Conservation (phyloP, 2,797 vertebrate genomes). For the Chromis chromis region DNA sequence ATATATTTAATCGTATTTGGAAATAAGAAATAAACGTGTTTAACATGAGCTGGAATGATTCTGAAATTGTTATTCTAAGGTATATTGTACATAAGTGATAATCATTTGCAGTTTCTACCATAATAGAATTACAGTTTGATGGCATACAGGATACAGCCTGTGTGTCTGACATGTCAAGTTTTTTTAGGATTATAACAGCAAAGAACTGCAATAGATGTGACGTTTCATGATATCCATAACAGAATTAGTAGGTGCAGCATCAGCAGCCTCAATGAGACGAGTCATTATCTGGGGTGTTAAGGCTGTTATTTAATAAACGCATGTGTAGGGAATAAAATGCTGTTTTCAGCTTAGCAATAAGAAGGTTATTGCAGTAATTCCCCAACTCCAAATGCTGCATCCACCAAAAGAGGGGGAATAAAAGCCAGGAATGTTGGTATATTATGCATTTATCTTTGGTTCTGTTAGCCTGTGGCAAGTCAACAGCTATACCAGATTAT, state of each 20-base stretch:
- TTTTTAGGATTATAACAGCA: not conserved
- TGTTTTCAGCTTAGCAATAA: not conserved
- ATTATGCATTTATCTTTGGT: constrained; percentile 7
- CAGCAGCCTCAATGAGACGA: constrained; percentile 10
- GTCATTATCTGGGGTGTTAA: constrained; percentile 5
- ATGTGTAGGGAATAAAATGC: not conserved
- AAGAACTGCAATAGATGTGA: not conserved
- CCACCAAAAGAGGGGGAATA: not conserved
- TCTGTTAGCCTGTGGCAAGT: not conserved
- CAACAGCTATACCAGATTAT: too few species aligned
- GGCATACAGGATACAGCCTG: too few species aligned
- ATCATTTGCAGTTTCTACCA: not conserved
- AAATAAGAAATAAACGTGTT: not conserved
- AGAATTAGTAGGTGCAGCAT: constrained; percentile 20
- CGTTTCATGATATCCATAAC: constrained; percentile 9
- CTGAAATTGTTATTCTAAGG: not conserved
- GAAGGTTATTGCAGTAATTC: not conserved
- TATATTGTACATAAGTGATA: not conserved
- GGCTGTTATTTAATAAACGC: constrained; percentile 33
- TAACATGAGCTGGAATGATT: not conserved
- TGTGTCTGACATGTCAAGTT: not conserved
- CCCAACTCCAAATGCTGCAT: not conserved
- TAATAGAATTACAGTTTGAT: too few species aligned
- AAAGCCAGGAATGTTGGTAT: not conserved
- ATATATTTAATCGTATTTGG: not conserved